Evolutionary conservation across 2,113 vertebrate species (phyloP).

Genomic region (Bambusicola thoracicus): DNA sequence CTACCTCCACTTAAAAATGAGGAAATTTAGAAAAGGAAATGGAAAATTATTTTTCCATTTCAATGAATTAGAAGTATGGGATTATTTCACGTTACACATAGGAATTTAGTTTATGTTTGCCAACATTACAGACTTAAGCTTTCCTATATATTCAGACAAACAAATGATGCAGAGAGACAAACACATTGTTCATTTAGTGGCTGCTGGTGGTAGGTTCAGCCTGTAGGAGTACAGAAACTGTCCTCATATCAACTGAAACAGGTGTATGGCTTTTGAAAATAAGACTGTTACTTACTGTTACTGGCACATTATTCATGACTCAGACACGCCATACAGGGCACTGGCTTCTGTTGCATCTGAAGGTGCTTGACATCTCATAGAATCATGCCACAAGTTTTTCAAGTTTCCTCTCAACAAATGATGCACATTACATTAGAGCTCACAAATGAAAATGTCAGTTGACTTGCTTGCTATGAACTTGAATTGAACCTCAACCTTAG

Average conservation of each 20-base stretch:
- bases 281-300: background rate
- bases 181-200: background rate
- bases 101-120: background rate
- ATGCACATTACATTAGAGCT: background rate
- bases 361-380: background rate
- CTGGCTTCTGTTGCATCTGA: background rate
- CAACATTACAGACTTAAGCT: background rate
- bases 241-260: background rate
- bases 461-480: conserved; percentile 30
- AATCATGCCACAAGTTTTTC: background rate
- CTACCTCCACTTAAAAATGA: background rate
- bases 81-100: background rate
- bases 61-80: background rate
- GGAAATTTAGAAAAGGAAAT: background rate
- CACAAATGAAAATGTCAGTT: conserved; percentile 9
- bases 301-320: background rate
- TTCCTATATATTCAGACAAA: background rate
- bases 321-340: background rate
- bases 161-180: background rate
- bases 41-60: background rate
- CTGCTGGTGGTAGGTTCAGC: background rate
- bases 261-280: background rate
- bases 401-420: background rate
- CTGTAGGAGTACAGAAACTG: background rate
- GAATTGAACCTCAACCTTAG: conserved; percentile 51